Percentiles rank a stretch among this genome's conserved stretches.
phyloP scores from a whole-genome alignment of 2,113 vertebrate species.

The Rhinogobius similis region DNA sequence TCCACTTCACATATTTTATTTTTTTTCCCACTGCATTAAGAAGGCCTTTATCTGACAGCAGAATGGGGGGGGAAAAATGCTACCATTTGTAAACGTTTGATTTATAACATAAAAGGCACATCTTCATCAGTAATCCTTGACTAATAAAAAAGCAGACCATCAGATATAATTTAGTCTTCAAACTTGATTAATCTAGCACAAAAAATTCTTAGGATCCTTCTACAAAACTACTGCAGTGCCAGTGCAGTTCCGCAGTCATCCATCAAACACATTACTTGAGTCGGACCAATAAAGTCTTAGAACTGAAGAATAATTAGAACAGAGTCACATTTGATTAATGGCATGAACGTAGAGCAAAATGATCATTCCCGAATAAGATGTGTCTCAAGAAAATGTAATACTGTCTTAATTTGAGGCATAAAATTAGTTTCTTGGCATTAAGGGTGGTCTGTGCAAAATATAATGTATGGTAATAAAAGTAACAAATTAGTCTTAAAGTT shows the following conservation, averaged over 20 bases:
- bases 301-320: constrained; percentile 6
- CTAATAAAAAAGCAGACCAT: not conserved
- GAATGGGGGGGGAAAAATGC: not conserved
- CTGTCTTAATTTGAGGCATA: not conserved
- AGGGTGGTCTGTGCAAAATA: not conserved
- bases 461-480: not conserved
- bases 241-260: not conserved
- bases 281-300: constrained; percentile 5
- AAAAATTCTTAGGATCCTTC: not conserved
- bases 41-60: not conserved
- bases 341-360: not conserved
- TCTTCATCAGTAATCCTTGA: not conserved
- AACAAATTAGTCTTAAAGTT: not conserved
- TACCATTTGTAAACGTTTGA: not conserved
- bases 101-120: not conserved
- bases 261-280: constrained; percentile 4
- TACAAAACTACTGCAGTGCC: not conserved
- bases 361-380: not conserved
- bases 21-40: not conserved
- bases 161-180: not conserved
- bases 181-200: not conserved
- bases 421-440: not conserved
- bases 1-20: not conserved
- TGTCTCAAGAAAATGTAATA: not conserved
- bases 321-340: constrained; percentile 4